phyloP scores from a whole-genome alignment of 2,797 vertebrate genomes.

The Phylloscopus collybita region DNA sequence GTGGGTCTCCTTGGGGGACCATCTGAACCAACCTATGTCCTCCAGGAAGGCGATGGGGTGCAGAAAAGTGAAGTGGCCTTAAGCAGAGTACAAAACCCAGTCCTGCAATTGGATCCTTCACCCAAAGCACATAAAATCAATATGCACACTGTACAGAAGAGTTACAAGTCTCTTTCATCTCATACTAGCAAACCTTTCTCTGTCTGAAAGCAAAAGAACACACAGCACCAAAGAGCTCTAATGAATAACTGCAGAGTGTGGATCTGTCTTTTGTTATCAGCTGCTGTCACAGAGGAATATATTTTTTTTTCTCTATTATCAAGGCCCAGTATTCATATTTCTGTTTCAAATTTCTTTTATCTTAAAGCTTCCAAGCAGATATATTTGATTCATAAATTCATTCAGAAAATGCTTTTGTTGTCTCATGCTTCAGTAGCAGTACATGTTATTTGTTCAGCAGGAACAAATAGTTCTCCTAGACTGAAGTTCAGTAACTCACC shows the following conservation, averaged over 20 bases:
- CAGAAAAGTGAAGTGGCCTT: not conserved
- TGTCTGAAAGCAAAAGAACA: not conserved
- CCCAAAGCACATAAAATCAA: not conserved
- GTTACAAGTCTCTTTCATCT: not conserved
- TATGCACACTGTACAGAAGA: not conserved
- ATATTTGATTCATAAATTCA: conserved; percentile 61
- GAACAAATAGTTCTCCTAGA: not conserved
- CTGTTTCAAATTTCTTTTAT: conserved; percentile 42
- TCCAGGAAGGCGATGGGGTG: not conserved
- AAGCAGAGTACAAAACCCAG: not conserved
- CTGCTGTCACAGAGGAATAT: not conserved
- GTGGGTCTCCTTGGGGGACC: not conserved
- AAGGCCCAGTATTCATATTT: conserved; percentile 48
- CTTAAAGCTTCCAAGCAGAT: conserved; percentile 52
- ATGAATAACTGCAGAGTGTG: conserved; percentile 2
- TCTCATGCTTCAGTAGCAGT: conserved; percentile 7
- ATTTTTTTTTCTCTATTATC: not conserved
- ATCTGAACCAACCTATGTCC: not conserved
- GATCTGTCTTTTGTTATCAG: conserved; percentile 47
- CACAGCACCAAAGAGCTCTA: not conserved
- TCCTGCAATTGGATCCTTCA: not conserved
- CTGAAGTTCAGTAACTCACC: conserved; percentile 26
- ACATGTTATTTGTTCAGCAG: conserved; percentile 23
- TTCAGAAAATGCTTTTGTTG: conserved; percentile 38
- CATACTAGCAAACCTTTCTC: not conserved